phyloP scores from a whole-genome alignment of 2,113 vertebrate species.

The Engraulis encrasicolus region DNA sequence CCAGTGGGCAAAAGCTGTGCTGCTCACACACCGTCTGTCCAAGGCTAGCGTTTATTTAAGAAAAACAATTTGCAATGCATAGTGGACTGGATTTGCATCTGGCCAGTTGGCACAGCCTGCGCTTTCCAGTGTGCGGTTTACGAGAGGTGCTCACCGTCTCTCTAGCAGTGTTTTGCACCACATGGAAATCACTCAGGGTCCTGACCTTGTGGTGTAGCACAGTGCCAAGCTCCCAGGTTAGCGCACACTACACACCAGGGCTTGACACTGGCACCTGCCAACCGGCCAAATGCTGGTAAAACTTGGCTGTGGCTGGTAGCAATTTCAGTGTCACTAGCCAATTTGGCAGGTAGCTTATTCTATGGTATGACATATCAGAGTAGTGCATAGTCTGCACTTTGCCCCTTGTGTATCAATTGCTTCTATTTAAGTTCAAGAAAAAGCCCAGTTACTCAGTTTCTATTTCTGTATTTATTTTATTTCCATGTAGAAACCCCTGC shows the following conservation, averaged over 20 bases:
- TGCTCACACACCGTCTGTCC: not conserved
- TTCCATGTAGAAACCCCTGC: no score
- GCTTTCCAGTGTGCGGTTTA: not conserved
- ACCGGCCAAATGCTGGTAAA: no score
- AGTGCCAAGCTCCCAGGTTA: not conserved
- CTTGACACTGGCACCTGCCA: not conserved
- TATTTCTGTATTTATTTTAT: no score
- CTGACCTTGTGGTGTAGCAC: not conserved
- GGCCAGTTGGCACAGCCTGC: not conserved
- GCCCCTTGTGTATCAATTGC: no score
- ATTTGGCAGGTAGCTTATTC: no score
- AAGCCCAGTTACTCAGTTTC: no score
- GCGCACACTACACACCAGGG: not conserved
- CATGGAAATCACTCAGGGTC: not conserved
- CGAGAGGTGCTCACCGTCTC: not conserved
- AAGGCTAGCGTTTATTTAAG: not conserved
- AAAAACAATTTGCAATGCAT: not conserved
- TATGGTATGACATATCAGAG: no score
- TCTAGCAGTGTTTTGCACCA: not conserved
- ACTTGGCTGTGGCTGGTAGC: no score
- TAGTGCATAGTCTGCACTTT: no score
- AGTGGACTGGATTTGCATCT: not conserved
- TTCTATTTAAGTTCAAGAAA: no score
- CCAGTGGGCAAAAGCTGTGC: not conserved
- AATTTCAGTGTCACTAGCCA: no score